Evolutionary conservation across 2,797 vertebrate species (phyloP).

Genomic region (Takifugu ocellatus): DNA sequence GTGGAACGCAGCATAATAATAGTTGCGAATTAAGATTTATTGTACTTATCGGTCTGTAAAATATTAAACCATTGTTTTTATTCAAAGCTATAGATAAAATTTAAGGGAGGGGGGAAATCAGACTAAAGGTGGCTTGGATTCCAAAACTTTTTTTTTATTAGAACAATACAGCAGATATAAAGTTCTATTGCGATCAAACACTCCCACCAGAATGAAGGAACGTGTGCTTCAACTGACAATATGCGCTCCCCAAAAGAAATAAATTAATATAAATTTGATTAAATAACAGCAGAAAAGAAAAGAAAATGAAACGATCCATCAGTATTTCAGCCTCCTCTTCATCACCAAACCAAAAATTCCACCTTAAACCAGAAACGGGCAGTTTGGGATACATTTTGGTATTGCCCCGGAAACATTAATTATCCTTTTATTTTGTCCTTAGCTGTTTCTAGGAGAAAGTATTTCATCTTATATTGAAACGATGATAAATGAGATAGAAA

Average conservation of each 20-base stretch:
- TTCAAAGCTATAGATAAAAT: too few relatives aligned
- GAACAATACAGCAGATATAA: conserved; percentile 80
- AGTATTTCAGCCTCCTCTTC: conserved; percentile 11
- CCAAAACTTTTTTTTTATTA: conserved; percentile 74
- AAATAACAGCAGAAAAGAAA: conserved; percentile 33
- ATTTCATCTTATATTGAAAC: not conserved
- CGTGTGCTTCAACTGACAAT: conserved; percentile 67
- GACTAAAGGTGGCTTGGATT: conserved; percentile 23
- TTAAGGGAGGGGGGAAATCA: too few relatives aligned
- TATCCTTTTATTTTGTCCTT: not conserved
- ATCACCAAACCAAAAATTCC: conserved; percentile 2
- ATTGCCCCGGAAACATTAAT: conserved; percentile 17
- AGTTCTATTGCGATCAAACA: conserved; percentile 77
- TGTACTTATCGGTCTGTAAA: too few relatives aligned
- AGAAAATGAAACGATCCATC: conserved; percentile 6
- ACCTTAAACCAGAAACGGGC: conserved; percentile 16
- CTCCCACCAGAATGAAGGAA: conserved; percentile 53
- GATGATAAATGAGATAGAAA: conserved; percentile 7
- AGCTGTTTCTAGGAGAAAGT: not conserved
- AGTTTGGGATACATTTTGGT: conserved; percentile 40
- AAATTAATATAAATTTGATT: conserved; percentile 64
- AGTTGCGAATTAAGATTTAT: too few relatives aligned
- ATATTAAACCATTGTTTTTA: too few relatives aligned
- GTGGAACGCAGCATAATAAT: too few relatives aligned
- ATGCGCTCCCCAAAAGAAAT: conserved; percentile 62